Conservation (phyloP, 2,113 vertebrate genomes). For the Gavia stellata region DNA sequence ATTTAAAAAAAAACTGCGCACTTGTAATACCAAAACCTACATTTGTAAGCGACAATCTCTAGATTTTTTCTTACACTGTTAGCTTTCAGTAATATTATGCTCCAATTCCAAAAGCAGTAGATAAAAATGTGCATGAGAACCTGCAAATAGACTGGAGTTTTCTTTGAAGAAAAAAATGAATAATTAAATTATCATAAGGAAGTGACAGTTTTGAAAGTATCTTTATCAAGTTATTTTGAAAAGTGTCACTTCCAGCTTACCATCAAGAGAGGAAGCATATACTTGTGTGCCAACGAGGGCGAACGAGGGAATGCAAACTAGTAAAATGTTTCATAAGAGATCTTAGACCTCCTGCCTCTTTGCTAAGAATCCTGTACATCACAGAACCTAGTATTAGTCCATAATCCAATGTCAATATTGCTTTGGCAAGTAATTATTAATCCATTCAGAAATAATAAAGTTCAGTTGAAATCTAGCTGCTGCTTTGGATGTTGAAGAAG, state of each 20-base stretch:
- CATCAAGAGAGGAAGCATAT: neutral
- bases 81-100: neutral
- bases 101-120: neutral
- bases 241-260: constrained; percentile 1
- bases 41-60: neutral
- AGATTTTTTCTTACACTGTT: neutral
- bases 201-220: neutral
- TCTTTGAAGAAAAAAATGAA: neutral
- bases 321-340: neutral
- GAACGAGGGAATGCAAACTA: neutral
- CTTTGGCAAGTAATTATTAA: neutral
- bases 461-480: neutral
- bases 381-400: neutral
- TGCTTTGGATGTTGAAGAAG: neutral
- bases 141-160: neutral
- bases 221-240: constrained; percentile 12
- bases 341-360: neutral
- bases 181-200: neutral
- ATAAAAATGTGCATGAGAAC: neutral
- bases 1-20: neutral
- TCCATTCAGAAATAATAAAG: neutral
- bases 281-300: neutral
- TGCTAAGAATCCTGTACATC: neutral
- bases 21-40: neutral
- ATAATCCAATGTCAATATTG: neutral